phyloP scores from a whole-genome alignment of 2,113 vertebrate species.

The Nansenia antarctica region DNA sequence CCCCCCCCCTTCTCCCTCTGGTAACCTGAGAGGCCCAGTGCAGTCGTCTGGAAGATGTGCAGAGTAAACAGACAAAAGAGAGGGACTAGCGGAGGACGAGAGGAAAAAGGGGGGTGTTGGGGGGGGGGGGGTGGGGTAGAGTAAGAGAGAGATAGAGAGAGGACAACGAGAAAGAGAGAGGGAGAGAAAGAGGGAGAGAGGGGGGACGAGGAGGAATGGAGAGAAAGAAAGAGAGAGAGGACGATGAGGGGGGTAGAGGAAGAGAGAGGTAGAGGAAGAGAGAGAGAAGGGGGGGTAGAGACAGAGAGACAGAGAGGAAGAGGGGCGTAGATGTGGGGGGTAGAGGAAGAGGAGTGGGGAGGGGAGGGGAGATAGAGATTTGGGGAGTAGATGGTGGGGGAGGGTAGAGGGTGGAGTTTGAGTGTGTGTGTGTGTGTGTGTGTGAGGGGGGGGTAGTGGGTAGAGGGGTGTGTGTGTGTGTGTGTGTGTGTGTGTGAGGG shows the following conservation, averaged over 20 bases:
- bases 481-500: no score
- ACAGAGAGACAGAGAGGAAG: neutral
- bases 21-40: neutral
- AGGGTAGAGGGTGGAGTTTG: no score
- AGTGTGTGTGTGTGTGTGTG: no score
- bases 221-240: neutral
- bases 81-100: neutral
- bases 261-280: no score
- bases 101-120: no score
- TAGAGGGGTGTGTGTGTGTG: no score
- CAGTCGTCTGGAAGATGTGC: neutral
- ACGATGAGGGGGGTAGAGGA: no score
- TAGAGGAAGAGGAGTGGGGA: no score
- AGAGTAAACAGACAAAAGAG: neutral
- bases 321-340: no score
- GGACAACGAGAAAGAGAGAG: neutral
- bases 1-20: neutral
- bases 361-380: no score
- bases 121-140: neutral
- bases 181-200: neutral
- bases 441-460: no score
- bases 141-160: conserved; percentile 1
- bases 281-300: neutral
- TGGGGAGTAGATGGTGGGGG: no score
- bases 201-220: neutral